These are phyloP conservation scores for Neosilurus mollespiculum DNA, from an alignment of 2,797 vertebrate species.

Conservation along the genomic window DNA sequence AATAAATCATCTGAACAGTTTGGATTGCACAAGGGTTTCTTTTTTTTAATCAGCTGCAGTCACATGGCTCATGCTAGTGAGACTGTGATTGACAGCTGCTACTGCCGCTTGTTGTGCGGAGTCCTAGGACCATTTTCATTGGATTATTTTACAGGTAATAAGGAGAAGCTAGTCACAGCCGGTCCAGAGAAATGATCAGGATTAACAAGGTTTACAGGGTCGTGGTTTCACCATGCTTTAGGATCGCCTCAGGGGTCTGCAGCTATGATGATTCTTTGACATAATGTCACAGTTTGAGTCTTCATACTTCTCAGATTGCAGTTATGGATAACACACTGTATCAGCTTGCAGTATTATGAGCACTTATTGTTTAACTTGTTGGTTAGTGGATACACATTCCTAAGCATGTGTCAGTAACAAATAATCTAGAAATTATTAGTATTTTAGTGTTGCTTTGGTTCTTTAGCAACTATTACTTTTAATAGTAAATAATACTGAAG, in stretches of 20 bases:
- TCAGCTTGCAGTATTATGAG: constrained; percentile 25
- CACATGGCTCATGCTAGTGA: constrained; percentile 72
- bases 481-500: neutral
- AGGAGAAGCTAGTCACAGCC: constrained; percentile 65
- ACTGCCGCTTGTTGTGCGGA: constrained; percentile 71
- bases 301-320: constrained; percentile 23
- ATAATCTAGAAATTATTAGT: neutral
- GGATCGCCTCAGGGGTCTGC: constrained; percentile 21
- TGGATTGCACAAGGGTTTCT: neutral
- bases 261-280: constrained; percentile 28
- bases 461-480: neutral
- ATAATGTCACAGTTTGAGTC: neutral
- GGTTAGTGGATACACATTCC: neutral
- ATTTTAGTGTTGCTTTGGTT: neutral
- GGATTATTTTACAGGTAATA: constrained; percentile 77
- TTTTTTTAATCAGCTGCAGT: constrained; percentile 62
- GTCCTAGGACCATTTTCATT: constrained; percentile 61
- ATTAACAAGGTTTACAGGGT: constrained; percentile 66
- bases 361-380: constrained; percentile 1
- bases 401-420: neutral
- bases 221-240: constrained; percentile 41
- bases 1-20: constrained; percentile 22
- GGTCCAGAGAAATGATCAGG: constrained; percentile 67
- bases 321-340: constrained; percentile 26
- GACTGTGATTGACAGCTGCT: constrained; percentile 74